phyloP scores from a whole-genome alignment of 2,888 invertebrate genomes.

The Mesochorus sp. region DNA sequence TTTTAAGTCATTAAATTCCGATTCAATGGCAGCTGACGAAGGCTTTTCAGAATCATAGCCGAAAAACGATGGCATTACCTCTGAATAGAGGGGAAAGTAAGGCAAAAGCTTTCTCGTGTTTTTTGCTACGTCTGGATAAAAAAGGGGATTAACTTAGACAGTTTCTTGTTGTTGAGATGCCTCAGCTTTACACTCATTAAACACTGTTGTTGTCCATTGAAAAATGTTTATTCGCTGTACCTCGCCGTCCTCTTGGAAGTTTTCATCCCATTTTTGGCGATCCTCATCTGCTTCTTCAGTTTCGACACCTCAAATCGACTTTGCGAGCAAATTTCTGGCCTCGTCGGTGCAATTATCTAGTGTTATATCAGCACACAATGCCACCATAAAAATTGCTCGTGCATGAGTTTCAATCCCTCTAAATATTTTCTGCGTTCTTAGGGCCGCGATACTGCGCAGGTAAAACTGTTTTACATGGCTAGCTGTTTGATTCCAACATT shows the following conservation, averaged over 20 bases:
- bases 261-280: no score
- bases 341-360: no score
- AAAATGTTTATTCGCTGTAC: background rate
- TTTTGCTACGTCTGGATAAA: slow-evolving; percentile 24
- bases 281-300: no score
- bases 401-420: no score
- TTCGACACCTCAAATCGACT: no score
- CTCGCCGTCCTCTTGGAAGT: no score
- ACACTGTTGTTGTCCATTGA: background rate
- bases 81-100: slow-evolving; percentile 42
- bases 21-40: slow-evolving; percentile 53
- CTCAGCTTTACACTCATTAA: background rate
- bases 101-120: slow-evolving; percentile 39
- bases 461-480: slow-evolving; percentile 41
- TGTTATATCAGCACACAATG: no score
- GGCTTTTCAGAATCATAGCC: slow-evolving; percentile 32
- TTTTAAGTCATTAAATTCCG: slow-evolving; percentile 51
- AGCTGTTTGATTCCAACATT: slow-evolving; percentile 13
- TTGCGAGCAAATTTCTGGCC: no score
- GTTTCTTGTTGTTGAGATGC: background rate
- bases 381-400: no score
- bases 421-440: no score
- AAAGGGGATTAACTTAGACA: slow-evolving; percentile 36
- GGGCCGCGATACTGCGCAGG: slow-evolving; percentile 30
- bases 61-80: slow-evolving; percentile 29